Evolutionary conservation across 2,797 vertebrate genomes (phyloP).

Genomic region (Chiropotes sagulatus): DNA sequence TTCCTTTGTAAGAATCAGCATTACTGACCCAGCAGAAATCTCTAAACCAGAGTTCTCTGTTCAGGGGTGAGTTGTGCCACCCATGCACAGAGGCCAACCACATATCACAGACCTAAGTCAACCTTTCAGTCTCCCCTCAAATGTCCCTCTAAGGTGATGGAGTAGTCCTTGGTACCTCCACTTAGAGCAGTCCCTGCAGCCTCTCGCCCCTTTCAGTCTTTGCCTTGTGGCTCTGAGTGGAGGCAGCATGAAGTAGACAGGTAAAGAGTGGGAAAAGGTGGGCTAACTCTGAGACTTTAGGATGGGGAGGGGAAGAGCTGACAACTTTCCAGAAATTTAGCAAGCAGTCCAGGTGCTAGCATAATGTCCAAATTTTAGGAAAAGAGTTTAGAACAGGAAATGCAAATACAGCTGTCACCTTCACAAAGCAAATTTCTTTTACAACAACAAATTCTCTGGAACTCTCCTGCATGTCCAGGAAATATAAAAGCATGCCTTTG

Average conservation of each 20-base stretch:
- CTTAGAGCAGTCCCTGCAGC: background rate
- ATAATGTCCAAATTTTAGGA: background rate
- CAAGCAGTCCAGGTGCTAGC: background rate
- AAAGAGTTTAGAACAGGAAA: background rate
- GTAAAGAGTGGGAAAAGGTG: background rate
- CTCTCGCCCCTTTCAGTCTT: background rate
- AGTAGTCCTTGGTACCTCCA: background rate
- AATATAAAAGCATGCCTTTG: background rate
- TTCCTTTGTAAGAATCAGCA: background rate
- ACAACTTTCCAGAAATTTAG: background rate
- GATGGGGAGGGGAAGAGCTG: background rate
- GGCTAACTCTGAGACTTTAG: background rate
- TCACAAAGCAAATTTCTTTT: background rate
- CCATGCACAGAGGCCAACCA: background rate
- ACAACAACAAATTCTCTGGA: background rate
- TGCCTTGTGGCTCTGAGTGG: background rate
- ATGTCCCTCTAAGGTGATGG: background rate
- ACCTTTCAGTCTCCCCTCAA: background rate
- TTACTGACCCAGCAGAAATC: background rate
- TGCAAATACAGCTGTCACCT: background rate
- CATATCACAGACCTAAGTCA: background rate
- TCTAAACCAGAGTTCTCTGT: background rate
- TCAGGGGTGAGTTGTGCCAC: rapidly evolving
- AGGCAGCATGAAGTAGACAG: rapidly evolving
- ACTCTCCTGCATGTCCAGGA: background rate